Conservation (phyloP, 1,140 invertebrate species). For the Ceratina calcarata region DNA sequence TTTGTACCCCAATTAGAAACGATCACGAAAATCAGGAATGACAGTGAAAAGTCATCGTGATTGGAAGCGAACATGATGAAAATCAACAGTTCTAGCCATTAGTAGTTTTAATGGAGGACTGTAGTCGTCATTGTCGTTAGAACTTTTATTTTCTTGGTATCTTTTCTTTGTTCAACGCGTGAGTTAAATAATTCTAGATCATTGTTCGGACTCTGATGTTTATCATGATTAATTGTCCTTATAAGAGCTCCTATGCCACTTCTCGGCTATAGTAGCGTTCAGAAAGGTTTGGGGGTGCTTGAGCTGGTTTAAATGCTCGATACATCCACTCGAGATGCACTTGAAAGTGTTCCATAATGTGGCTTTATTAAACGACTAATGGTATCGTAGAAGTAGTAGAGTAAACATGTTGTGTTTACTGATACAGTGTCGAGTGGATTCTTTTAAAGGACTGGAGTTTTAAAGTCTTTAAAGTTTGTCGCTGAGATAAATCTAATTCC, state of each 20-base stretch:
- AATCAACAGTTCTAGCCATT: too few relatives aligned
- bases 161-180: not conserved
- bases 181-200: slow-evolving; percentile 21
- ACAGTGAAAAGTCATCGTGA: too few relatives aligned
- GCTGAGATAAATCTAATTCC: too few relatives aligned
- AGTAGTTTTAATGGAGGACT: too few relatives aligned
- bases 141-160: not conserved
- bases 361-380: slow-evolving; percentile 3
- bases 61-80: too few relatives aligned
- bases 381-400: not conserved
- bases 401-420: slow-evolving; percentile 3
- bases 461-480: not conserved
- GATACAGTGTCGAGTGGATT: slow-evolving; percentile 13
- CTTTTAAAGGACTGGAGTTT: not conserved
- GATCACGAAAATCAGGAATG: too few relatives aligned
- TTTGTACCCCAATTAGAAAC: too few relatives aligned
- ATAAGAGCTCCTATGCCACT: not conserved
- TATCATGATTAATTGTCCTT: slow-evolving; percentile 23
- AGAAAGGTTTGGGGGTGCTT: slow-evolving; percentile 4
- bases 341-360: not conserved
- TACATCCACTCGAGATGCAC: too few relatives aligned
- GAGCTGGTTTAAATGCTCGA: not conserved
- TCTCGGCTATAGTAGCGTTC: not conserved
- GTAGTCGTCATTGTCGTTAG: too few relatives aligned
- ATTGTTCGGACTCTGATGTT: not conserved